These are phyloP conservation scores for Capreolus pygargus DNA, from an alignment of 2,113 vertebrate species.

Conservation along the genomic window DNA sequence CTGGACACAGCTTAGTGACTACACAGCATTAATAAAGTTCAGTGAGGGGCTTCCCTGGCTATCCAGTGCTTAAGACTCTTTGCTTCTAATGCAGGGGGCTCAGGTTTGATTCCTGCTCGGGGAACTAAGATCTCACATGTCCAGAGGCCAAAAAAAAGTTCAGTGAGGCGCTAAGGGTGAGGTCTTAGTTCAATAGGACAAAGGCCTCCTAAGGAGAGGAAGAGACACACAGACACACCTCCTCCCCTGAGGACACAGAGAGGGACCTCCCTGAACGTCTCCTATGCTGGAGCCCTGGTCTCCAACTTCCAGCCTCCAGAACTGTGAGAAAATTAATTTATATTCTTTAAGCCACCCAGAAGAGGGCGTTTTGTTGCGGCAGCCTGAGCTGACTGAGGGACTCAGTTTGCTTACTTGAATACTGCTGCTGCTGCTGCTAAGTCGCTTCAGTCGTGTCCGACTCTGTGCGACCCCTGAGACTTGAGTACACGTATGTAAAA, in stretches of 20 bases:
- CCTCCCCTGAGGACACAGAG: not conserved
- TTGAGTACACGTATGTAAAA: not conserved
- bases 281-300: not conserved
- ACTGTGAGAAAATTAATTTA: not conserved
- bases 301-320: not conserved
- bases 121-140: not conserved
- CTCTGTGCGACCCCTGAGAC: not conserved
- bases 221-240: not conserved
- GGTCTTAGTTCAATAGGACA: not conserved
- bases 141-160: not conserved
- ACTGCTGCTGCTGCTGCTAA: too few species aligned
- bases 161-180: not conserved
- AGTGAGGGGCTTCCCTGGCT: not conserved
- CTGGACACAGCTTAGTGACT: not conserved
- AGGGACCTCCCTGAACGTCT: not conserved
- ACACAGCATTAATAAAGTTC: fast-evolving
- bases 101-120: not conserved
- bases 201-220: not conserved
- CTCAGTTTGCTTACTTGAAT: not conserved
- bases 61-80: not conserved
- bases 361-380: not conserved
- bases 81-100: not conserved
- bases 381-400: not conserved
- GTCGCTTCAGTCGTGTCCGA: too few species aligned
- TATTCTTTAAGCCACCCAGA: not conserved